Percentiles rank a stretch among this genome's conserved stretches.
Conservation (phyloP, 2,888 invertebrate species). For the Volucella zonaria region DNA sequence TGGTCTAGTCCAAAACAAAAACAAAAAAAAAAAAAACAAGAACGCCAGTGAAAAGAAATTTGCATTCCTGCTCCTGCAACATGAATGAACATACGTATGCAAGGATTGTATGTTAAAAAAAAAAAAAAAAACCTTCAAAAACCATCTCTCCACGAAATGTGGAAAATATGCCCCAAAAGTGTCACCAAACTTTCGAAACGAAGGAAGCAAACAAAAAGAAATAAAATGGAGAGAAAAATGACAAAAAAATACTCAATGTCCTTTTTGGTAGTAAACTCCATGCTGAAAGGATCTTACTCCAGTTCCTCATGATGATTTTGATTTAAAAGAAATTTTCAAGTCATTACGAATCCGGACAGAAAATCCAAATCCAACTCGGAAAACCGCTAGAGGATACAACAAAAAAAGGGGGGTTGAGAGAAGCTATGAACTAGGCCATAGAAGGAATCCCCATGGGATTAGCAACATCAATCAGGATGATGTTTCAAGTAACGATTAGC, state of each 20-base stretch:
- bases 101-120: constrained; percentile 28
- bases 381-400: constrained; percentile 30
- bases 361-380: constrained; percentile 32
- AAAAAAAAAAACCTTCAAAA: constrained; percentile 18
- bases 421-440: not conserved
- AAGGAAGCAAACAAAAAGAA: not conserved
- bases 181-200: constrained; percentile 61
- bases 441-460: constrained; percentile 45
- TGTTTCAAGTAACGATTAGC: constrained; percentile 72
- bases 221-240: not conserved
- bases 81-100: constrained; percentile 45
- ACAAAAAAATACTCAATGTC: constrained; percentile 35
- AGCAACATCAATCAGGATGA: constrained; percentile 70
- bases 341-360: constrained; percentile 53
- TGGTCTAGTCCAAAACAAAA: not conserved
- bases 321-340: constrained; percentile 31
- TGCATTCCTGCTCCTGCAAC: constrained; percentile 49
- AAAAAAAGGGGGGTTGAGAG: not conserved
- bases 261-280: constrained; percentile 53
- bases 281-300: constrained; percentile 28
- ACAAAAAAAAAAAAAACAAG: not conserved
- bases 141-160: constrained; percentile 24
- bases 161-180: constrained; percentile 67
- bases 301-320: not conserved
- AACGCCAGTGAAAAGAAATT: constrained; percentile 39